Evolutionary conservation across 2,888 invertebrate species (phyloP).

Genomic region (Endomychus coccineus): DNA sequence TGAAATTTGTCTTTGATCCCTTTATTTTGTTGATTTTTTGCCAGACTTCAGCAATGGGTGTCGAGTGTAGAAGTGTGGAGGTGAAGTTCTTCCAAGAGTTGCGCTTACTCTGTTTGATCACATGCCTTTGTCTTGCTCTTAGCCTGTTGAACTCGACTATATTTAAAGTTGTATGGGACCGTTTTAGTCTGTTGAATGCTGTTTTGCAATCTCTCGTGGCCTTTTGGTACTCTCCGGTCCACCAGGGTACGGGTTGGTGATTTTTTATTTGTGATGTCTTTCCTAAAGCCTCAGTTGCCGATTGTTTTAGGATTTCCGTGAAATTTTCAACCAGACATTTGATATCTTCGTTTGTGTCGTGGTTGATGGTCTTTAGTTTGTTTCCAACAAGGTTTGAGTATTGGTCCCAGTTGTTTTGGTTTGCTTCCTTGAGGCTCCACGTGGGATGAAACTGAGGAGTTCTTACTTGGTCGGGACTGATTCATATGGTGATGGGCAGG

Average conservation of each 20-base stretch:
- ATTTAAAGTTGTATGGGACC: slow-evolving; percentile 2
- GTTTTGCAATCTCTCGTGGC: slow-evolving; percentile 1
- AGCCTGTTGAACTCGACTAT: slow-evolving; percentile 4
- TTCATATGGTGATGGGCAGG: slow-evolving; percentile 4
- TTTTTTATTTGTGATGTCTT: no score
- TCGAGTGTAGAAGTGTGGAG: no score
- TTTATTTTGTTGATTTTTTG: slow-evolving; percentile 5
- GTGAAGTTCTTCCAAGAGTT: no score
- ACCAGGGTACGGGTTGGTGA: no score
- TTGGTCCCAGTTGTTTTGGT: not conserved
- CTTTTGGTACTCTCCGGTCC: slow-evolving; percentile 1
- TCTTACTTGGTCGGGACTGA: not conserved
- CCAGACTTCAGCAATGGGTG: slow-evolving; percentile 6
- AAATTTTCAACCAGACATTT: no score
- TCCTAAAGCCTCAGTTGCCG: no score
- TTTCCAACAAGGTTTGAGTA: slow-evolving; percentile 1
- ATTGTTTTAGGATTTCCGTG: no score
- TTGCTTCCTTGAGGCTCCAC: slow-evolving; percentile 4
- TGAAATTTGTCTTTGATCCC: not conserved
- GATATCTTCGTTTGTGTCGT: no score
- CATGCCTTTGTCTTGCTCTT: slow-evolving; percentile 2
- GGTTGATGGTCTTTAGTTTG: no score
- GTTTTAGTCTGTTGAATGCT: slow-evolving; percentile 1
- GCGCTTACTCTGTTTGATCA: slow-evolving; percentile 1
- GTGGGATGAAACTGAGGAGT: not conserved